Percentiles rank a stretch among this genome's conserved stretches.
Conservation (phyloP, 2,888 invertebrate genomes). For the Rotaria socialis region DNA sequence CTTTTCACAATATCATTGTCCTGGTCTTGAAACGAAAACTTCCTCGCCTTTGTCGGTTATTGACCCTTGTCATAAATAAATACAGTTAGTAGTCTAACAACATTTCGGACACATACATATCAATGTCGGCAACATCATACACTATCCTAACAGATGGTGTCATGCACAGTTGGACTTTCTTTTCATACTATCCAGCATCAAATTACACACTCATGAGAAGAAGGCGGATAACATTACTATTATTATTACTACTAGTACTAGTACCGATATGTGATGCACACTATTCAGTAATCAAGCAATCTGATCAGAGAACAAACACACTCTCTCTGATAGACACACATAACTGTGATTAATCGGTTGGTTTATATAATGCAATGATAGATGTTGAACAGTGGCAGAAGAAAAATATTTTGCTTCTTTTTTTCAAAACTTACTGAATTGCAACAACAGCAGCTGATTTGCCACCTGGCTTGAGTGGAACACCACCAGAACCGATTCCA, state of each 20-base stretch:
- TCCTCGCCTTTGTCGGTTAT: background rate
- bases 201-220: background rate
- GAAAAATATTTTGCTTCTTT: too few species aligned
- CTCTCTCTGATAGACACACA: background rate
- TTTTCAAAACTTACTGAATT: background rate
- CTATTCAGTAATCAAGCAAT: background rate
- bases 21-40: background rate
- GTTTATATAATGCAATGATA: background rate
- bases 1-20: too few species aligned
- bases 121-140: background rate
- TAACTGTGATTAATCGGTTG: background rate
- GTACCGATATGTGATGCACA: too few species aligned
- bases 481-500: background rate
- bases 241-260: background rate
- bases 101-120: background rate
- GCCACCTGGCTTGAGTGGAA: background rate
- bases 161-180: conserved; percentile 14
- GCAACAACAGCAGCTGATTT: conserved; percentile 32
- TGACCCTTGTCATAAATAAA: background rate
- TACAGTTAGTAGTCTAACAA: background rate
- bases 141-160: background rate
- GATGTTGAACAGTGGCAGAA: background rate
- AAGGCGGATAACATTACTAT: background rate
- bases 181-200: background rate
- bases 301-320: conserved; percentile 6